Base-by-base conservation (phyloP, 1,140 invertebrate genomes). In the Pseudobourletiella spinata region DNA sequence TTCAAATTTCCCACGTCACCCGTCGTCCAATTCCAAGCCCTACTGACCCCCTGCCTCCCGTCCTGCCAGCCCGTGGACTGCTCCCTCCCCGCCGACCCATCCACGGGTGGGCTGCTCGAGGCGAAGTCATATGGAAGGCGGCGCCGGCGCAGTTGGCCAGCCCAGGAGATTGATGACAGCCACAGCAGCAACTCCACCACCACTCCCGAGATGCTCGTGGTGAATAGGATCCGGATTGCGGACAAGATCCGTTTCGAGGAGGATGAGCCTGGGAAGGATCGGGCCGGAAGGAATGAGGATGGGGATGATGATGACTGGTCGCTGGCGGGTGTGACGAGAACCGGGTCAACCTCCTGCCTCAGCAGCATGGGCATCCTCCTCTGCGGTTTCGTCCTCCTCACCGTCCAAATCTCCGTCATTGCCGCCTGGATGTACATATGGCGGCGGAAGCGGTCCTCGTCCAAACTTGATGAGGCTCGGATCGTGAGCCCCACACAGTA, bases 1-100 rank as follows among this genome's bases (percentile, higher is more conserved):
- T 81, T 81, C 69, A 81, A 81, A 68, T 81, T 81, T 70, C 79
- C 79, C 3, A 79, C 79, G 1, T 79, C 77, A 2, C 78, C 80
- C 32, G 73, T 80, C 4, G 79, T 81, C 2, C 79, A 81, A 61
- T 81, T 81, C 71, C 76, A 79, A 59, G 79, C 79, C 26, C 65
- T 81, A 4, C 76, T 81, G 2, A 80, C 79, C 0, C 79, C 79
- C 1, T 81, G 80, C 63, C 63, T 81, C 2, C 77, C 78, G 1
- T 72, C 69, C 15, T 81, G 80, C 66, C 75, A 79, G 65, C 78
- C 79, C 1, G 78, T 77, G 2, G 66, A 74, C 24, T 79, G 78
- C 61, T 66, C 64, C 3, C 28, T 69, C 16, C 70, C 74, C 20
- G 69, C 76, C n/a, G 71, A 74, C 46, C 75, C 76, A 43, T 76